Evolutionary conservation across 2,113 vertebrate genomes (phyloP).

Genomic region (Barnardius zonarius): DNA sequence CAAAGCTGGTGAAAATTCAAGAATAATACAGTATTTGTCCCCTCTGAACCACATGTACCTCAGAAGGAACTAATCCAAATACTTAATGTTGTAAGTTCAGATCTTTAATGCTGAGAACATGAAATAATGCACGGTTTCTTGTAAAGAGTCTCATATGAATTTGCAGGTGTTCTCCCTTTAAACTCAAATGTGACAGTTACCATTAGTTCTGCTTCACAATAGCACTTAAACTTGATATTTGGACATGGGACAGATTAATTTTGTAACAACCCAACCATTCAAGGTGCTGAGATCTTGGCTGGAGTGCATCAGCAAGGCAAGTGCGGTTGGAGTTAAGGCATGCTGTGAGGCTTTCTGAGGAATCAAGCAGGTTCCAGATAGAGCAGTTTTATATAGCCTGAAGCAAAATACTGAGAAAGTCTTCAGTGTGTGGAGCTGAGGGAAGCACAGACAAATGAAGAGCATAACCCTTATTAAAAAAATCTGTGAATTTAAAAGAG

Average conservation of each 20-base stretch:
- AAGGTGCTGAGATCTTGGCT: background rate
- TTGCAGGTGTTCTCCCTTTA: background rate
- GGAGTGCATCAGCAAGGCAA: background rate
- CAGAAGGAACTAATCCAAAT: background rate
- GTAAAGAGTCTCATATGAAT: background rate
- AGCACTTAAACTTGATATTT: background rate
- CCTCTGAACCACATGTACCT: background rate
- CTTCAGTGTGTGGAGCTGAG: background rate
- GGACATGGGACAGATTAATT: background rate
- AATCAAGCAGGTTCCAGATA: background rate
- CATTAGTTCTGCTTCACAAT: background rate
- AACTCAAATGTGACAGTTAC: background rate
- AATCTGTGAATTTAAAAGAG: background rate
- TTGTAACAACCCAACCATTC: background rate
- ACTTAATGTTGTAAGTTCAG: background rate
- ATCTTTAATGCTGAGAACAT: background rate
- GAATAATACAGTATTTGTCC: background rate
- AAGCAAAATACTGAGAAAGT: background rate
- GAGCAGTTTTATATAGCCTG: background rate
- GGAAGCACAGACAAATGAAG: background rate
- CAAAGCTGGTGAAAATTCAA: background rate
- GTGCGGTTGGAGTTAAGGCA: background rate
- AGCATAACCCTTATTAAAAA: background rate
- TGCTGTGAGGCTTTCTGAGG: background rate
- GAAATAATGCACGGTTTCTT: background rate